phyloP scores from a whole-genome alignment of 2,797 vertebrate species.

The Masticophis lateralis region DNA sequence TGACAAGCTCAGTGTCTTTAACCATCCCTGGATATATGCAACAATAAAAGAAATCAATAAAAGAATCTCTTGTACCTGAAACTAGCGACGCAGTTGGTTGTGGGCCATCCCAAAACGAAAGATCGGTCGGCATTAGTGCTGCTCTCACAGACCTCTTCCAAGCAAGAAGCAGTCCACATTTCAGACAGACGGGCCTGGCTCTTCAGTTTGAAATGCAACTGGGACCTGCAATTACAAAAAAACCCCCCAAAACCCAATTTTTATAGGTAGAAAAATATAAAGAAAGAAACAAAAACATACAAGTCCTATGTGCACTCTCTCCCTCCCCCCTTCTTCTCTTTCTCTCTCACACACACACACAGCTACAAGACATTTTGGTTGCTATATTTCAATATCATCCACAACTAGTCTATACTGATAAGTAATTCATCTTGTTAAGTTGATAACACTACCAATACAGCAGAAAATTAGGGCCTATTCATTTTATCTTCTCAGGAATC shows the following conservation, averaged over 20 bases:
- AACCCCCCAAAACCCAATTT: no score
- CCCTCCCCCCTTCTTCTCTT: no score
- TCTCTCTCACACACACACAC: no score
- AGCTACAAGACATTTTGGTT: background rate
- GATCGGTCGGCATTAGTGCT: constrained; percentile 80
- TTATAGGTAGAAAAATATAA: background rate
- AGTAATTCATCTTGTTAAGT: background rate
- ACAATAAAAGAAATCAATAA: background rate
- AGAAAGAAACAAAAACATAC: background rate
- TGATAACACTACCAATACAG: background rate
- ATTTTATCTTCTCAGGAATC: background rate
- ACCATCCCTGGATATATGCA: background rate
- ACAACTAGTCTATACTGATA: background rate
- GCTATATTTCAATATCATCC: background rate
- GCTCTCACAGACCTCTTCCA: constrained; percentile 92
- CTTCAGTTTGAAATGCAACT: constrained; percentile 86
- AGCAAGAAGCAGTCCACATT: constrained; percentile 91
- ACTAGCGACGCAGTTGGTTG: constrained; percentile 88
- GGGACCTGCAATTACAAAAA: constrained; percentile 70
- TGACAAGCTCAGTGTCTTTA: background rate
- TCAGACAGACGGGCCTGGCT: constrained; percentile 82
- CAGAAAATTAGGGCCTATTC: background rate
- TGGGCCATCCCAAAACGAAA: constrained; percentile 95
- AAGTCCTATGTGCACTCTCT: background rate
- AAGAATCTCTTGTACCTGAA: constrained; percentile 81